Evolutionary conservation across 2,888 invertebrate species (phyloP).

Genomic region (Drosophila mercatorum): DNA sequence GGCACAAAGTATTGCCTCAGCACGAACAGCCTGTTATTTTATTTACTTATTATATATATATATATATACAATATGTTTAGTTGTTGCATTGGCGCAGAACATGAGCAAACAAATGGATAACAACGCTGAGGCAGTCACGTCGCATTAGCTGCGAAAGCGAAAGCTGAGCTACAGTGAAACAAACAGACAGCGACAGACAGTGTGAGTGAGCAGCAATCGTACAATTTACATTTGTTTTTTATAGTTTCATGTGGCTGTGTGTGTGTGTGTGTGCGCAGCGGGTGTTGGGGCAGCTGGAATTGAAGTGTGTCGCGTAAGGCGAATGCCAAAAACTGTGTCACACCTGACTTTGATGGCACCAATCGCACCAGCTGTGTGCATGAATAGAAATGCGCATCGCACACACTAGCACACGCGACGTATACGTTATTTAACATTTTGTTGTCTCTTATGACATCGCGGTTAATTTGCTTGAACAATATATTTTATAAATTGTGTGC

Average conservation of each 20-base stretch:
- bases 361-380: conserved; percentile 39
- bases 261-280: conserved; percentile 9
- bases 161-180: conserved; percentile 51
- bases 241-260: conserved; percentile 22
- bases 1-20: conserved; percentile 50
- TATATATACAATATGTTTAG: conserved; percentile 6
- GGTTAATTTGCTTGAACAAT: conserved; percentile 22
- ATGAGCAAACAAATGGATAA: conserved; percentile 55
- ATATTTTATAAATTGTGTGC: conserved; percentile 35
- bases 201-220: conserved; percentile 19
- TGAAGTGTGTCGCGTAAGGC: conserved; percentile 61
- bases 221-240: conserved; percentile 64
- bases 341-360: conserved; percentile 65
- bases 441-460: conserved; percentile 62
- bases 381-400: conserved; percentile 69
- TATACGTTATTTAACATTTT: conserved; percentile 71
- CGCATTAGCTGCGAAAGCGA: conserved; percentile 64
- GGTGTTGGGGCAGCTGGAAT: conserved; percentile 37
- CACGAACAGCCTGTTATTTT: conserved; percentile 39
- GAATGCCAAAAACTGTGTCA: conserved; percentile 76
- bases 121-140: conserved; percentile 65
- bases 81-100: conserved; percentile 59
- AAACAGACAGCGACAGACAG: conserved; percentile 25
- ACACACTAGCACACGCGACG: conserved; percentile 39
- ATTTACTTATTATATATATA: conserved; percentile 35